phyloP scores from a whole-genome alignment of 2,113 vertebrate species.

The Anguilla japonica region DNA sequence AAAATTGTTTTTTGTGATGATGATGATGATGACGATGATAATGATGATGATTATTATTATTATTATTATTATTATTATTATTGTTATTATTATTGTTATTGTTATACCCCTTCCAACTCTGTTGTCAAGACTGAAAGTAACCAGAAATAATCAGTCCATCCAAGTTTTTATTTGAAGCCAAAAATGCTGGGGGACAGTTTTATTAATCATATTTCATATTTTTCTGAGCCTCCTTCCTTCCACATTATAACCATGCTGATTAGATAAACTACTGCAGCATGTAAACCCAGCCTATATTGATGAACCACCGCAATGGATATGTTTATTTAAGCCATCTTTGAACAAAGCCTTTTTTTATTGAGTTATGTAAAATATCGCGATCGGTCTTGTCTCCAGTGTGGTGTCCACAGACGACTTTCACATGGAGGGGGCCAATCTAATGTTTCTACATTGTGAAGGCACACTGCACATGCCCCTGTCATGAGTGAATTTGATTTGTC shows the following conservation, averaged over 20 bases:
- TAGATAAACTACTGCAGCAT: background rate
- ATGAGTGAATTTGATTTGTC: conserved; percentile 55
- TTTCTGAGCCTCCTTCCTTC: background rate
- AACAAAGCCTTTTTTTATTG: conserved; percentile 15
- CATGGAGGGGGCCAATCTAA: conserved; percentile 7
- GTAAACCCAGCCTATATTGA: background rate
- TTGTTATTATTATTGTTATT: too few species aligned
- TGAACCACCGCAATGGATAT: background rate
- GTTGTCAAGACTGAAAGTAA: background rate
- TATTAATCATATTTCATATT: background rate
- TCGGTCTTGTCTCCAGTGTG: conserved; percentile 15
- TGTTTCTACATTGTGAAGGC: conserved; percentile 24
- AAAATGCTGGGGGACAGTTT: background rate
- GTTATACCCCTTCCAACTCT: too few species aligned
- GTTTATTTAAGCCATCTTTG: background rate
- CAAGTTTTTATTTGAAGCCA: background rate
- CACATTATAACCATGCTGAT: background rate
- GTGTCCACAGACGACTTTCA: conserved; percentile 22
- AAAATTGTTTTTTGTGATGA: too few species aligned
- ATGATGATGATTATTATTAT: too few species aligned
- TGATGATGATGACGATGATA: too few species aligned
- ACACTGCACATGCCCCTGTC: conserved; percentile 35
- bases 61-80: too few species aligned
- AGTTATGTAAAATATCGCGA: conserved; percentile 14
- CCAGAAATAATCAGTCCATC: background rate